Evolutionary conservation across 1,140 invertebrate species (phyloP), one percentile per base, ranked within the genome.

Genomic region (Lasioglossum baleicum): DNA sequence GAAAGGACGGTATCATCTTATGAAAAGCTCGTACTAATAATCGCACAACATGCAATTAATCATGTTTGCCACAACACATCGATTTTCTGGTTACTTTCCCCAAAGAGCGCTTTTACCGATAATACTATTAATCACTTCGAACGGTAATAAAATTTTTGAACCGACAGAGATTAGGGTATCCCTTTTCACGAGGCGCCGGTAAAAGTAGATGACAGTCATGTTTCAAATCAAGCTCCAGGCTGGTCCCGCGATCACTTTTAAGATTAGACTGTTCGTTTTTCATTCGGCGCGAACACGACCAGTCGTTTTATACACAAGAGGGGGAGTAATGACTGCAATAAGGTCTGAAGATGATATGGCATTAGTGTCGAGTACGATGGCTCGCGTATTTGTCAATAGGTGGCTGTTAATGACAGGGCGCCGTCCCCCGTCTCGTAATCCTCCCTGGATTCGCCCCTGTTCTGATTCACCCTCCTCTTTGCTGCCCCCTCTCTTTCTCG

Each of bases 331-430:
- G 67, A 84, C 68, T 80, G 74, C 67, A 79, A 82, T 82, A 87
- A 87, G 71, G 81, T 66, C 67, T 80, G 80, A 82, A 82, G 77
- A 87, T 87, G 85, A 87, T 87, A 77, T 69, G 86, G 83, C 77
- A 85, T 87, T 87, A 87, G 77, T 75, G 85, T 87, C 80, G 77
- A 75, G 85, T 82, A 81, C 77, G 83, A 81, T 80, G 74, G 74
- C 53, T 67, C 79, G 58, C 82, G 72, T 88, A 87, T 88, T 88
- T 88, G 85, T 88, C 88, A 88, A 87, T 83, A 80, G 77, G 64
- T 82, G 79, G 79, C 83, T 88, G 88, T 85, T 88, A 86, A 88
- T 88, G 88, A 88, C 87, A 88, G 87, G 83, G 74, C 60, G 68
- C 74, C 81, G 68, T 71, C 71, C 80, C 69, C 74, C 73, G 48